These are phyloP conservation scores for Gonioctena quinquepunctata DNA, from an alignment of 1,140 invertebrate genomes.

Conservation along the genomic window DNA sequence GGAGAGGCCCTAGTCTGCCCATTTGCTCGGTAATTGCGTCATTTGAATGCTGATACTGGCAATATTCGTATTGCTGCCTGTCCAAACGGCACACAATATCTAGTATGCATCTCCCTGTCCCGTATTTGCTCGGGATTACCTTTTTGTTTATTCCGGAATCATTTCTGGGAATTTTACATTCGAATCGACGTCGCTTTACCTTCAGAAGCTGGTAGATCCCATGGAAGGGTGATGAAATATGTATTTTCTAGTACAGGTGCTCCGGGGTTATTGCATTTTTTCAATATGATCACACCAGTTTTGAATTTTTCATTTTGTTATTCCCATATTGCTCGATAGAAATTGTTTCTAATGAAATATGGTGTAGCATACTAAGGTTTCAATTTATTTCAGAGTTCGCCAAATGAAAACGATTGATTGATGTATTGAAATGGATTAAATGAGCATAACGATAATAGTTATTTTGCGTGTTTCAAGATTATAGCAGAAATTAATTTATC, in stretches of 20 bases:
- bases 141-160: constrained; percentile 30
- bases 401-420: no score
- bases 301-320: no score
- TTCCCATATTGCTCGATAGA: no score
- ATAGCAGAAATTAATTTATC: no score
- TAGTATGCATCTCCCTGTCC: constrained; percentile 20
- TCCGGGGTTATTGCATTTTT: background rate
- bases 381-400: no score
- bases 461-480: no score
- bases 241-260: constrained; percentile 1
- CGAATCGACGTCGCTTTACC: constrained; percentile 10
- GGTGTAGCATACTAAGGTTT: no score
- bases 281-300: background rate
- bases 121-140: constrained; percentile 42
- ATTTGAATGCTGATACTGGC: constrained; percentile 45
- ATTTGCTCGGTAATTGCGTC: constrained; percentile 47
- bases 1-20: constrained; percentile 18
- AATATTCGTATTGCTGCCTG: constrained; percentile 44
- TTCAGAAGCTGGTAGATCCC: background rate
- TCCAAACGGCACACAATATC: constrained; percentile 33
- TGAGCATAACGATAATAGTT: no score
- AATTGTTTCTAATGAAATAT: no score
- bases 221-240: background rate
- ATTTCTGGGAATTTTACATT: constrained; percentile 8
- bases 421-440: no score